Conservation (phyloP, 2,888 invertebrate genomes). For the Pandemis heparana region DNA sequence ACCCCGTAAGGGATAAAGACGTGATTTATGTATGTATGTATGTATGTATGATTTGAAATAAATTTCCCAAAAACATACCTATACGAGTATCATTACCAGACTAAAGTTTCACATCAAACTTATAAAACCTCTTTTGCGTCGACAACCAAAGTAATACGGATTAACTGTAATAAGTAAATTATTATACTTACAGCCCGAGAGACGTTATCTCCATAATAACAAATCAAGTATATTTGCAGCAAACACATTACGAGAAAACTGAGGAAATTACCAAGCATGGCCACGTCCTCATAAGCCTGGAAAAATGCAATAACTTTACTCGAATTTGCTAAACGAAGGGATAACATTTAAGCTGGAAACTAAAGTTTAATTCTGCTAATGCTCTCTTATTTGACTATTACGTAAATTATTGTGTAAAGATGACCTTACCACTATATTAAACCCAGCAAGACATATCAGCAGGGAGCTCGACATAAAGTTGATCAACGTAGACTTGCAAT, state of each 20-base stretch:
- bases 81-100: too few species aligned
- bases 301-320: slow-evolving; percentile 46
- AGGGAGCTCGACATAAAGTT: slow-evolving; percentile 64
- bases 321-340: not conserved
- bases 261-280: slow-evolving; percentile 57
- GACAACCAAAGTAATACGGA: too few species aligned
- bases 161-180: not conserved
- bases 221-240: slow-evolving; percentile 64
- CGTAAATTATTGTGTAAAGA: not conserved
- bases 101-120: too few species aligned
- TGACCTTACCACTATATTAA: slow-evolving; percentile 62
- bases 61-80: too few species aligned
- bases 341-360: slow-evolving; percentile 1
- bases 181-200: slow-evolving; percentile 60
- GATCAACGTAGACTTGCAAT: slow-evolving; percentile 60
- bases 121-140: too few species aligned
- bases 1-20: too few species aligned
- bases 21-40: too few species aligned
- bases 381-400: not conserved
- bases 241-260: slow-evolving; percentile 57
- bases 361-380: slow-evolving; percentile 6
- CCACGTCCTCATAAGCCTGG: slow-evolving; percentile 58
- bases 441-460: slow-evolving; percentile 65
- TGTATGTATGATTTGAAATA: too few species aligned
- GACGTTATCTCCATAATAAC: slow-evolving; percentile 65